These are phyloP conservation scores for Xenopus borealis DNA, from an alignment of 2,113 vertebrate genomes.

Conservation along the genomic window DNA sequence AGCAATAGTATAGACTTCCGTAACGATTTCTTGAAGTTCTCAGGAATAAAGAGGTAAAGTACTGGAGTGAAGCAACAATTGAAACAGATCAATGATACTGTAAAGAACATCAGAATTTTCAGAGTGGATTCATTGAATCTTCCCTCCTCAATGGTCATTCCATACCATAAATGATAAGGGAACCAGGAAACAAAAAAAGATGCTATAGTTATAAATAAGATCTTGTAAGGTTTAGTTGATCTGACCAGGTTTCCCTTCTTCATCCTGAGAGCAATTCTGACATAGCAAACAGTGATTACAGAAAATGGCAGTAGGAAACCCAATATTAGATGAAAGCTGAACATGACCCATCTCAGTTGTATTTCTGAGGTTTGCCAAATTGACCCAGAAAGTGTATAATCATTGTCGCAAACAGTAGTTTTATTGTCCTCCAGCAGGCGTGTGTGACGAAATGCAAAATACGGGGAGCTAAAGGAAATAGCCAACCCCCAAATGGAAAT, in stretches of 20 bases:
- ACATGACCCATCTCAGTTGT: slow-evolving; percentile 36
- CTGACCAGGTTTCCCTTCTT: slow-evolving; percentile 64
- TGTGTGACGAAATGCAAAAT: slow-evolving; percentile 49
- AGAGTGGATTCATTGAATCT: not conserved
- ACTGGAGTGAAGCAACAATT: slow-evolving; percentile 54
- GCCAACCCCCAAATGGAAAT: slow-evolving; percentile 51
- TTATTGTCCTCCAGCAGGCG: slow-evolving; percentile 1
- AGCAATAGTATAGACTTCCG: slow-evolving; percentile 51
- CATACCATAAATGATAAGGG: slow-evolving; percentile 67
- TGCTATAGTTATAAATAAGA: slow-evolving; percentile 67
- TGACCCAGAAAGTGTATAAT: slow-evolving; percentile 35
- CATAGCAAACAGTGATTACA: slow-evolving; percentile 70
- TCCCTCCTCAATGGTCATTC: slow-evolving; percentile 32
- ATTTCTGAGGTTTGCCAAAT: slow-evolving; percentile 10
- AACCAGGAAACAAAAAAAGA: slow-evolving; percentile 80
- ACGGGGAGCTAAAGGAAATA: slow-evolving; percentile 39
- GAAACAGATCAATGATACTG: slow-evolving; percentile 38
- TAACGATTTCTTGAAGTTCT: slow-evolving; percentile 54
- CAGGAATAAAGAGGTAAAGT: slow-evolving; percentile 52
- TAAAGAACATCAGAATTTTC: slow-evolving; percentile 10
- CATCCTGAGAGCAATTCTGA: slow-evolving; percentile 65
- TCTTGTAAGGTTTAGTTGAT: slow-evolving; percentile 72
- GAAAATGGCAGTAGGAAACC: slow-evolving; percentile 73
- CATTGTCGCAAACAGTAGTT: slow-evolving; percentile 49
- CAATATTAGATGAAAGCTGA: slow-evolving; percentile 47